These are phyloP conservation scores for Bombus breviceps DNA, from an alignment of 1,140 invertebrate species.

Conservation along the genomic window DNA sequence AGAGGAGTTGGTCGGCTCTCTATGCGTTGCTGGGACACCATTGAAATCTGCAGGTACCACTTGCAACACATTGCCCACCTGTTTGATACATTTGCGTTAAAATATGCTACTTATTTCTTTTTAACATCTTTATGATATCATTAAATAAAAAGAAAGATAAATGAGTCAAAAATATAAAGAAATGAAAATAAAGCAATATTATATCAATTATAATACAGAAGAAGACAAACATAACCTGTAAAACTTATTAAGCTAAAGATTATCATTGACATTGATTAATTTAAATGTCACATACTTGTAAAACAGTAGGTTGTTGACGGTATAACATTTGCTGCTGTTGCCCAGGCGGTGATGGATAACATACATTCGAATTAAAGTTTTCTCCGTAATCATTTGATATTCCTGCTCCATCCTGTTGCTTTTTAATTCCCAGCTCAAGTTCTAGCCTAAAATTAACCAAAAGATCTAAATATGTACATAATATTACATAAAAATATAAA, in stretches of 20 bases:
- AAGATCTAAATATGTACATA: conserved; percentile 28
- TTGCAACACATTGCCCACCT: conserved; percentile 79
- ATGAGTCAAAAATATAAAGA: not conserved
- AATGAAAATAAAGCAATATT: not conserved
- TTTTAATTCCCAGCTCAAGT: conserved; percentile 80
- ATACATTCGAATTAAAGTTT: conserved; percentile 53
- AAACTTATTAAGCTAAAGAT: not conserved
- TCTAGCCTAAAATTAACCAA: conserved; percentile 71
- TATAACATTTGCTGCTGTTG: conserved; percentile 71
- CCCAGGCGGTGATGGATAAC: conserved; percentile 65
- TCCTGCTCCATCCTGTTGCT: conserved; percentile 66
- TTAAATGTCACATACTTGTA: conserved; percentile 69
- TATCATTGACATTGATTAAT: not conserved
- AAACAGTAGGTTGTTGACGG: conserved; percentile 76
- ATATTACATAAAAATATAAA: not conserved
- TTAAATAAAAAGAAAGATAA: not conserved
- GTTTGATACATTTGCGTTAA: conserved; percentile 39
- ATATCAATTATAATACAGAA: not conserved
- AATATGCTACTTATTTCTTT: not conserved
- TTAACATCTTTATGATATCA: not conserved
- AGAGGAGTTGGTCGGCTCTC: conserved; percentile 32
- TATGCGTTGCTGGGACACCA: conserved; percentile 38
- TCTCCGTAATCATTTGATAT: conserved; percentile 49
- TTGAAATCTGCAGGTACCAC: conserved; percentile 74
- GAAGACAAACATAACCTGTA: not conserved